Evolutionary conservation across 1,140 invertebrate genomes (phyloP).

Genomic region (Phymorhynchus buccinoides): DNA sequence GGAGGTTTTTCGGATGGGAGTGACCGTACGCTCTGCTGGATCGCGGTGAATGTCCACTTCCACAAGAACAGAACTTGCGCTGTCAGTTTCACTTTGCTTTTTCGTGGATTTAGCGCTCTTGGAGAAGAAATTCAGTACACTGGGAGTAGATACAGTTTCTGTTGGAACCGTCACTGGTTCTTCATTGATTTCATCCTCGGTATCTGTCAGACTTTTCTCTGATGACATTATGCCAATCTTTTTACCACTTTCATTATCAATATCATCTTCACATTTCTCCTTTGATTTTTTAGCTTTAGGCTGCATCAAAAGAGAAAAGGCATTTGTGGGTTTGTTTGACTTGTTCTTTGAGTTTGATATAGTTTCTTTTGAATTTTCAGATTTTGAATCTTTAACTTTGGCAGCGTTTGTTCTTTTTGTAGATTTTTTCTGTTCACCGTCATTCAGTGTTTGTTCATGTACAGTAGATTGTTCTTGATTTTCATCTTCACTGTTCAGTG

Average conservation of each 20-base stretch:
- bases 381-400: neutral
- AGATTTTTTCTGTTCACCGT: neutral
- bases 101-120: constrained; percentile 14
- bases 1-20: neutral
- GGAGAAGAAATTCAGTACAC: constrained; percentile 20
- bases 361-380: neutral
- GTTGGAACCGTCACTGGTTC: neutral
- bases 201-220: neutral
- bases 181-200: neutral
- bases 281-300: neutral
- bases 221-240: neutral
- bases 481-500: no score
- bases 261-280: neutral
- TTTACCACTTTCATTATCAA: neutral
- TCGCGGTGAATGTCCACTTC: constrained; percentile 20
- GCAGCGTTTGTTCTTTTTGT: neutral
- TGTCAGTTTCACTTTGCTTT: neutral
- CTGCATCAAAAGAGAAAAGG: constrained; percentile 3
- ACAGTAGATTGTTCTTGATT: neutral
- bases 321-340: neutral
- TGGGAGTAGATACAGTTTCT: constrained; percentile 6
- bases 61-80: neutral
- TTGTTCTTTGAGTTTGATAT: neutral
- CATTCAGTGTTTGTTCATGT: neutral
- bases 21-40: neutral